Evolutionary conservation across 1,140 invertebrate genomes (phyloP).

Genomic region (Orchesella cincta): DNA sequence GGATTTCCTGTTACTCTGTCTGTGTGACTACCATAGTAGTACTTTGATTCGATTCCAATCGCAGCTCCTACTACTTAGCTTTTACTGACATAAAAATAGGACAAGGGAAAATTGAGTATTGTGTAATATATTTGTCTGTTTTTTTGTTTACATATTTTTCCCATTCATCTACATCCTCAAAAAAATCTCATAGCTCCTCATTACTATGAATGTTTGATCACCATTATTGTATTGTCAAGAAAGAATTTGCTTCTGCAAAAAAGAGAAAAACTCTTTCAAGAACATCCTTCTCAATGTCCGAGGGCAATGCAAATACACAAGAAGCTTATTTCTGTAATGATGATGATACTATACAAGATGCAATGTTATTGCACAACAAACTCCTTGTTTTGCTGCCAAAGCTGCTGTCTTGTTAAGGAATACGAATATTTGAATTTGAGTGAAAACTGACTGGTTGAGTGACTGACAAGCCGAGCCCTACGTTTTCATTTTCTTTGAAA

Average conservation of each 20-base stretch:
- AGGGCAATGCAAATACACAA: neutral
- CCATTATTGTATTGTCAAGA: neutral
- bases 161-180: neutral
- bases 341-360: neutral
- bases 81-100: neutral
- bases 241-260: too few relatives aligned
- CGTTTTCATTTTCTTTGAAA: neutral
- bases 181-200: neutral
- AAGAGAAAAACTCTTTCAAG: too few relatives aligned
- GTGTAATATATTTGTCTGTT: neutral
- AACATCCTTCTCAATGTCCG: slow-evolving; percentile 8
- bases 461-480: neutral
- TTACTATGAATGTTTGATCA: neutral
- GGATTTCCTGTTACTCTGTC: neutral
- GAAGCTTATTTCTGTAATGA: slow-evolving; percentile 8
- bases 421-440: neutral
- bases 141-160: neutral
- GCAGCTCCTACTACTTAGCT: neutral
- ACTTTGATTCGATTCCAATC: neutral
- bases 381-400: neutral
- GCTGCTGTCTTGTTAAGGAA: neutral
- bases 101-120: neutral
- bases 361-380: neutral
- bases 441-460: neutral
- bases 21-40: neutral